phyloP scores from a whole-genome alignment of 2,113 vertebrate genomes.

The Lycaon pictus region DNA sequence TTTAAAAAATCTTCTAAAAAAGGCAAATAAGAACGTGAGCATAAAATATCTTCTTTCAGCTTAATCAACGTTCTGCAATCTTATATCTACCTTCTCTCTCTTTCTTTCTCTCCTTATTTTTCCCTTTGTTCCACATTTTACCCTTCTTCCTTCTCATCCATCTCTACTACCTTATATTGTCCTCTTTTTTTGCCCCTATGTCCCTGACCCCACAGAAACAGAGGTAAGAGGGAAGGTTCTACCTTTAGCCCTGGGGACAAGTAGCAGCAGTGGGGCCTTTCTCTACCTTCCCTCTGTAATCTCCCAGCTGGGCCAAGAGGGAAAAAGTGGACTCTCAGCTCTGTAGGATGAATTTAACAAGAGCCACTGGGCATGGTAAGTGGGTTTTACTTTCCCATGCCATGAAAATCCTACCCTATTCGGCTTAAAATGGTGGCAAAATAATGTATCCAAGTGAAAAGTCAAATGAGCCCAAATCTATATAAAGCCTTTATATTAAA shows the following conservation, averaged over 20 bases:
- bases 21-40: neutral
- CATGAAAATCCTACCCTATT: neutral
- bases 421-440: neutral
- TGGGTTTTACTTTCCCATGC: conserved; percentile 47
- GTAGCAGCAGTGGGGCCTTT: conserved; percentile 38
- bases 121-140: conserved; percentile 63
- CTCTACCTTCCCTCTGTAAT: conserved; percentile 32
- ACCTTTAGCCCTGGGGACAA: conserved; percentile 60
- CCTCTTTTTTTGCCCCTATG: conserved; percentile 72
- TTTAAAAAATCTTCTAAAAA: neutral
- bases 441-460: neutral
- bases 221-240: conserved; percentile 61
- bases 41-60: conserved; percentile 23
- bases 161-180: conserved; percentile 58
- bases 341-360: conserved; percentile 57
- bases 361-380: conserved; percentile 63
- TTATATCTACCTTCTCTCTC: conserved; percentile 54
- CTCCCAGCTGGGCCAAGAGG: conserved; percentile 63
- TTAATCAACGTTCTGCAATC: conserved; percentile 60
- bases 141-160: conserved; percentile 36
- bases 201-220: conserved; percentile 70
- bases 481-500: neutral
- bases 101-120: conserved; percentile 47
- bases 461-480: neutral
- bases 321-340: conserved; percentile 54